Base-by-base conservation (phyloP, 2,888 invertebrate species). In the Brachypalpus laphriformis region DNA sequence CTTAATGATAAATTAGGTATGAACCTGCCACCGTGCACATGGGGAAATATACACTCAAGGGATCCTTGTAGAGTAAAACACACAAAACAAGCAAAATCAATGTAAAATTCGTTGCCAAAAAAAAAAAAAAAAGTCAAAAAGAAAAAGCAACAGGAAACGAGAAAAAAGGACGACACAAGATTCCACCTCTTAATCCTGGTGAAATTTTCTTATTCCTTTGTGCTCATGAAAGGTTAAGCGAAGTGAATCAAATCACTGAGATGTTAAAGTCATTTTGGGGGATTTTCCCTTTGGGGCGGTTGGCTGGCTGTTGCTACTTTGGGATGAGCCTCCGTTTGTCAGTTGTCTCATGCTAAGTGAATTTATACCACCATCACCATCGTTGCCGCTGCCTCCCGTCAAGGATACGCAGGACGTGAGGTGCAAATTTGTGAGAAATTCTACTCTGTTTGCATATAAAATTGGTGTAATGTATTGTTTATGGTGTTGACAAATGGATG, bases 231-330 rank as follows among this genome's bases (percentile, higher is more conserved):
- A 71, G 82, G 71, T 82, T 82, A 82, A 82, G 78, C 51, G 72
- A 72, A 78, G 66, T 82, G 82, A 82, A 82, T 82, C 82, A 82
- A 78, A 82, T 82, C 82, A 78, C 82, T 61, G 72, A 82, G 72
- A 82, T 78, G 70, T 76, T 82, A 72, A 82, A 82, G 82, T 72
- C 71, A 82, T 82, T 82, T 78, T 66, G 45, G 59, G 45, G 66
- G 71, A 72, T 82, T 77, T 70, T 66, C 57, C 77, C 72, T 78
- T 78, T 78, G 71, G 65, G 72, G 66, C 71, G 70, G 63, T 76
- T 82, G n/a, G 25, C 25, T 25, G 2, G 25, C 5, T 4, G 70
- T 25, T 75, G 57, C 37, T 59, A 47, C 56, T 49, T 45, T 45
- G 31, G 37, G 11, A 54, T 54, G 71, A 71, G 56, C 47, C 71